Conservation (phyloP, 2,888 invertebrate species). For the Thyatira batis region DNA sequence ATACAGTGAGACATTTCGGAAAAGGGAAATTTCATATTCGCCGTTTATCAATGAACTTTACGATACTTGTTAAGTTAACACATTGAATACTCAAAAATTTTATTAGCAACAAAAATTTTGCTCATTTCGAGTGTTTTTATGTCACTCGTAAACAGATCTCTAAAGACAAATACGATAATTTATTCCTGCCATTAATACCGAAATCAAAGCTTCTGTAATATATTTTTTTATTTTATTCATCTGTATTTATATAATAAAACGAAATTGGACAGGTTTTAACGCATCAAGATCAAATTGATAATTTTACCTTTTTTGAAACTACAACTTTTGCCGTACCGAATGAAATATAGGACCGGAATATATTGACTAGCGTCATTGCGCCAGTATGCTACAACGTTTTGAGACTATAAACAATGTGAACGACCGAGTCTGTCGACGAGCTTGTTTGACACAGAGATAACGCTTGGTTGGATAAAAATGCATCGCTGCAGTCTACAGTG, state of each 20-base stretch:
- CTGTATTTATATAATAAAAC: background rate
- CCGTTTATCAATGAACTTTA: constrained; percentile 53
- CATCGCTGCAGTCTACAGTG: constrained; percentile 37
- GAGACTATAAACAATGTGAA: constrained; percentile 28
- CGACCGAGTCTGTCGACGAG: constrained; percentile 30
- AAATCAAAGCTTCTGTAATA: background rate
- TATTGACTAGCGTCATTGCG: background rate
- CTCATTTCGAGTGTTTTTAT: background rate
- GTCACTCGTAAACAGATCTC: background rate
- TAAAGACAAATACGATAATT: background rate
- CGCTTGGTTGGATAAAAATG: constrained; percentile 28
- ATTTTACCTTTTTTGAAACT: too few relatives aligned
- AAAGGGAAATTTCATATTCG: constrained; percentile 54
- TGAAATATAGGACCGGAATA: too few relatives aligned
- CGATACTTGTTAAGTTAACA: constrained; percentile 22
- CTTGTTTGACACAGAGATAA: constrained; percentile 43
- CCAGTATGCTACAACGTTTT: background rate
- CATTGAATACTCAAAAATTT: background rate
- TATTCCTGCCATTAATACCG: background rate
- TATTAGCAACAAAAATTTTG: background rate
- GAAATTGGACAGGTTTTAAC: too few relatives aligned
- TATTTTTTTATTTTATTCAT: background rate
- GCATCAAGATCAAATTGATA: too few relatives aligned
- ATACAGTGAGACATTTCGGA: constrained; percentile 44
- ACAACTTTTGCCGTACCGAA: too few relatives aligned